Evolutionary conservation across 2,797 vertebrate genomes (phyloP).

Genomic region (Amphiprion clarkii): DNA sequence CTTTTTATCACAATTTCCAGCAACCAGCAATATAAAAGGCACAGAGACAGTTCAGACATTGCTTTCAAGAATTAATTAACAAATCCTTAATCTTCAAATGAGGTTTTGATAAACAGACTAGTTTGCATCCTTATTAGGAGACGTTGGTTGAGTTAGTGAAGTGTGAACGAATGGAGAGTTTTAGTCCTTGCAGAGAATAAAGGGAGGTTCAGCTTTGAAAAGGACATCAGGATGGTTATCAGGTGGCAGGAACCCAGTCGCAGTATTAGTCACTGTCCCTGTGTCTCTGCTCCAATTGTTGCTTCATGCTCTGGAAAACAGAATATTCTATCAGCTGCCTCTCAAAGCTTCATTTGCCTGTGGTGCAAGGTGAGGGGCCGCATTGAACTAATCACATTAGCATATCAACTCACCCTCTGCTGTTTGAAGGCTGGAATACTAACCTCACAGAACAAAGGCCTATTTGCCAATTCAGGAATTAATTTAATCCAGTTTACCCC

Average conservation of each 20-base stretch:
- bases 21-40: neutral
- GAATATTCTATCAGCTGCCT: constrained; percentile 52
- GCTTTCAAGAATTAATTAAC: neutral
- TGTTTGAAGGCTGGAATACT: constrained; percentile 58
- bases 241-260: constrained; percentile 20
- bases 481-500: constrained; percentile 64
- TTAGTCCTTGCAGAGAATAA: neutral
- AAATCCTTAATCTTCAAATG: neutral
- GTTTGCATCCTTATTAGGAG: neutral
- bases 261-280: neutral
- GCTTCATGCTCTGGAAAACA: constrained; percentile 47
- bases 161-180: constrained; percentile 24
- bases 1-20: too few relatives aligned
- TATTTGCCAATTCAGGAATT: constrained; percentile 69
- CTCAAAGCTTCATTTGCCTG: constrained; percentile 55
- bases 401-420: constrained; percentile 63
- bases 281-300: neutral
- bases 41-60: neutral
- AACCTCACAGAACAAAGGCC: constrained; percentile 71
- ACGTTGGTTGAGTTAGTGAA: constrained; percentile 14
- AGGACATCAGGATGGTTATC: constrained; percentile 24
- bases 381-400: constrained; percentile 66
- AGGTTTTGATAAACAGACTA: neutral
- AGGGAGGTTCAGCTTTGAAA: constrained; percentile 5
- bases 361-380: constrained; percentile 61